A percentile compares a stretch with the other conserved stretches of the same genome.
phyloP scores from a whole-genome alignment of 2,797 vertebrate genomes.

The Scyliorhinus canicula region DNA sequence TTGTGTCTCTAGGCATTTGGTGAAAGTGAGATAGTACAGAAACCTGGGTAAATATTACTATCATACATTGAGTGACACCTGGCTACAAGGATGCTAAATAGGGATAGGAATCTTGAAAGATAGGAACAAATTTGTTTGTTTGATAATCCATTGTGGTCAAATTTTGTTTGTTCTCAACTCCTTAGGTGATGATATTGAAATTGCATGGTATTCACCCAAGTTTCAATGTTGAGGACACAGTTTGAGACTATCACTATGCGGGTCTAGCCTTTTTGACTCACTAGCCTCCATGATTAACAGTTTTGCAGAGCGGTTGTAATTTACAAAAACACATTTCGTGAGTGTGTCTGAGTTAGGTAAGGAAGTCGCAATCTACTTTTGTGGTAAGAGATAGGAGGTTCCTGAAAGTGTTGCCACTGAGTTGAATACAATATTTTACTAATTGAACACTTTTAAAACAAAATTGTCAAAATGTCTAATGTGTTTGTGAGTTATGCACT shows the following conservation, averaged over 20 bases:
- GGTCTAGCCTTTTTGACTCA: not conserved
- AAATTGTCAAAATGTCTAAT: not conserved
- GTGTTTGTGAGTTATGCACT: not conserved
- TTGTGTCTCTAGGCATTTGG: not conserved
- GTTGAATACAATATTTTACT: not conserved
- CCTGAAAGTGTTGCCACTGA: not conserved
- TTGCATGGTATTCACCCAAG: not conserved
- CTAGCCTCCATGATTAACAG: not conserved
- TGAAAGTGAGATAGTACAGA: not conserved
- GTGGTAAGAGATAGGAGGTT: not conserved
- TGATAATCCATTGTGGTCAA: not conserved
- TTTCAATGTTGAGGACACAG: not conserved
- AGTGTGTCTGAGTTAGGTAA: not conserved
- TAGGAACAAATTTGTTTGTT: not conserved
- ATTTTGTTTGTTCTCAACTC: not conserved
- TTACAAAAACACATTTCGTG: not conserved
- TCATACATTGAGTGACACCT: not conserved
- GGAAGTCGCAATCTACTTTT: not conserved
- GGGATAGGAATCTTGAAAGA: not conserved
- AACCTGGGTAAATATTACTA: not conserved
- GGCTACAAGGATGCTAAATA: not conserved
- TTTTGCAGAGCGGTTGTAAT: not conserved
- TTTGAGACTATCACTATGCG: not conserved
- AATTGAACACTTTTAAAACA: not conserved
- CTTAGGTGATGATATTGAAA: not conserved